Evolutionary conservation across 1,140 invertebrate species (phyloP).

Genomic region (Callitettix versicolor): DNA sequence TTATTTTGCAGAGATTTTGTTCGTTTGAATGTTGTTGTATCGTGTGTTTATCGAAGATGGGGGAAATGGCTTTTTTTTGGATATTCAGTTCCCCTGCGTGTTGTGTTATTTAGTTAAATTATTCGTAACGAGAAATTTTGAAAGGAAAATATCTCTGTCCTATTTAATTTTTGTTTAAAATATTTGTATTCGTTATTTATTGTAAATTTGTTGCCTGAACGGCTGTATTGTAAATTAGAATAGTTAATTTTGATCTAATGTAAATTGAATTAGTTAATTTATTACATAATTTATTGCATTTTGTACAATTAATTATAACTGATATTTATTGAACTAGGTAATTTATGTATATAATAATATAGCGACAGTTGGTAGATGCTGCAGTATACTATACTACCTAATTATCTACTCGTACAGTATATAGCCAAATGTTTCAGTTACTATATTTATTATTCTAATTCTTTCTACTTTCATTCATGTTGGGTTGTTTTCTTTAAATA

Average conservation of each 20-base stretch:
- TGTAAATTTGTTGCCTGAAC: not conserved
- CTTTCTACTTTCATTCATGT: not conserved
- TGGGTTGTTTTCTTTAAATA: not conserved
- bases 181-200: slow-evolving; percentile 8
- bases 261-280: slow-evolving; percentile 4
- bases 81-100: not conserved
- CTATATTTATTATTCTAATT: not conserved
- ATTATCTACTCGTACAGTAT: not conserved
- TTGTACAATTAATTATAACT: not conserved
- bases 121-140: too few species aligned
- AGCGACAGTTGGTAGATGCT: not conserved
- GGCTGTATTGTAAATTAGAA: not conserved
- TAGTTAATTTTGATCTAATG: not conserved
- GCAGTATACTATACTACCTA: slow-evolving; percentile 4
- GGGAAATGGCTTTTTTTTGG: not conserved
- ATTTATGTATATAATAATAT: not conserved
- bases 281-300: not conserved
- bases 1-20: too few species aligned
- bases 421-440: not conserved
- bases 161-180: not conserved
- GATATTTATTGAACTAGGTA: not conserved
- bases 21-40: not conserved
- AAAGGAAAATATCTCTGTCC: too few species aligned
- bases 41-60: not conserved
- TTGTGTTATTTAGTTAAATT: not conserved